Evolutionary conservation across 2,888 invertebrate species (phyloP), one percentile per base, ranked within the genome.

Genomic region (Drosophila cyrtoloma): DNA sequence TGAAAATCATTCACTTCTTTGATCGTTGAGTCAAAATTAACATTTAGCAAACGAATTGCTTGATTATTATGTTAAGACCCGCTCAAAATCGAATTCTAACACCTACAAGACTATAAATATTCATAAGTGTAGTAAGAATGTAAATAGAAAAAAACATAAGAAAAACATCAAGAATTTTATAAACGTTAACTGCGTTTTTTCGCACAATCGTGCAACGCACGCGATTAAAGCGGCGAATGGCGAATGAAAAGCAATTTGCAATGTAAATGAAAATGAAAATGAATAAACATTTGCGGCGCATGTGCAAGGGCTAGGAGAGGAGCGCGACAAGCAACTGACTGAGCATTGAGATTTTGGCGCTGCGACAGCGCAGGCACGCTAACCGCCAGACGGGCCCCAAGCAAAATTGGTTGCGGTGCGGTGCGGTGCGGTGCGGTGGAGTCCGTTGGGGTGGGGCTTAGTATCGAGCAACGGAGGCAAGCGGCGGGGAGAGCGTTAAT

Each of bases 191-290:
- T 82, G 72, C 67, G 74, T 65, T 79, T 63, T 63, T 70, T 82
- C 82, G 71, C 79, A 82, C 82, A 82, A 79, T 78, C 81, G 75
- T 51, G 58, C 69, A 76, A 64, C 71, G 83, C 83, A 83, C 83
- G 83, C 83, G 83, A 83, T 86, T 80, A 78, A 86, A 82, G 53
- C 68, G 63, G 61, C 70, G 75, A 79, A 79, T 62, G 69, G 71
- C 75, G 57, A 82, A 82, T 86, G 78, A 73, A 87, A 81, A 87
- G 79, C 69, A 86, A 89, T 85, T 85, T 87, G 82, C 85, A 84
- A 84, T 85, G 85, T 82, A 84, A 85, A 82, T 81, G 79, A 72
- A 71, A 68, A 82, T 72, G 67, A 64, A 75, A 78, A 76, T 75
- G 72, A 81, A 83, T 76, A 75, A 87, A 84, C 69, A 74, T 71